Evolutionary conservation across 2,888 invertebrate species (phyloP).

Genomic region (Malthinus seriepunctatus): DNA sequence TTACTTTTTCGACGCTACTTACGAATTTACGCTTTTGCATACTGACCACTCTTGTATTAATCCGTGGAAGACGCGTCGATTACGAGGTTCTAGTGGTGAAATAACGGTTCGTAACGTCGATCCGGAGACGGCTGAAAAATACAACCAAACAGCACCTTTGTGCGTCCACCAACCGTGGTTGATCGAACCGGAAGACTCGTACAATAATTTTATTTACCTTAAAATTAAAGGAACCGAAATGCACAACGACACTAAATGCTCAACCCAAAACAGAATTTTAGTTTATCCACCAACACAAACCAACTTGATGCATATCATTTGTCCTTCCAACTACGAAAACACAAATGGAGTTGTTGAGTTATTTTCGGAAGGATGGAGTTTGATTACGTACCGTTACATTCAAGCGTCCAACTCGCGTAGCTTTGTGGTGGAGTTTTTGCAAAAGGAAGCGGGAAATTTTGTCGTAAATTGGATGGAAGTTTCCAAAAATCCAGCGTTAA

Average conservation of each 20-base stretch:
- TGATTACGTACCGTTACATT: conserved; percentile 55
- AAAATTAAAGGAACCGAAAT: conserved; percentile 64
- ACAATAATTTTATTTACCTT: conserved; percentile 71
- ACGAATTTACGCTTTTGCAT: conserved; percentile 65
- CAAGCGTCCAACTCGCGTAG: conserved; percentile 60
- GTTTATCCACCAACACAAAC: conserved; percentile 73
- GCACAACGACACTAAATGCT: conserved; percentile 59
- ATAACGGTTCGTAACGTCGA: conserved; percentile 68
- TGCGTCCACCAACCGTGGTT: conserved; percentile 79
- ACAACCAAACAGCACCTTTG: conserved; percentile 56
- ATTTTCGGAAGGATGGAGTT: conserved; percentile 66
- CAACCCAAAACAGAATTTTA: conserved; percentile 71
- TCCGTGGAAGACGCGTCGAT: conserved; percentile 66
- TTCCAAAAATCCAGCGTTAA: conserved; percentile 66
- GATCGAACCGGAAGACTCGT: conserved; percentile 73
- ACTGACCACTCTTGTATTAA: conserved; percentile 65
- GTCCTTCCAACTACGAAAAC: conserved; percentile 59
- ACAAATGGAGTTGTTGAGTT: conserved; percentile 62
- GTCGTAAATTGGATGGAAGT: conserved; percentile 79
- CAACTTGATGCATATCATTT: conserved; percentile 65
- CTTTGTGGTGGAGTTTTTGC: conserved; percentile 75
- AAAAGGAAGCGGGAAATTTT: conserved; percentile 73
- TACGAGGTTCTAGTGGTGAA: conserved; percentile 75
- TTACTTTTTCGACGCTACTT: conserved; percentile 77
- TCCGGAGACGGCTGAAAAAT: conserved; percentile 54